A percentile compares a stretch with the other conserved stretches of the same genome.
Evolutionary conservation across 2,113 vertebrate species (phyloP).

Genomic region (Trichomycterus rosablanca): DNA sequence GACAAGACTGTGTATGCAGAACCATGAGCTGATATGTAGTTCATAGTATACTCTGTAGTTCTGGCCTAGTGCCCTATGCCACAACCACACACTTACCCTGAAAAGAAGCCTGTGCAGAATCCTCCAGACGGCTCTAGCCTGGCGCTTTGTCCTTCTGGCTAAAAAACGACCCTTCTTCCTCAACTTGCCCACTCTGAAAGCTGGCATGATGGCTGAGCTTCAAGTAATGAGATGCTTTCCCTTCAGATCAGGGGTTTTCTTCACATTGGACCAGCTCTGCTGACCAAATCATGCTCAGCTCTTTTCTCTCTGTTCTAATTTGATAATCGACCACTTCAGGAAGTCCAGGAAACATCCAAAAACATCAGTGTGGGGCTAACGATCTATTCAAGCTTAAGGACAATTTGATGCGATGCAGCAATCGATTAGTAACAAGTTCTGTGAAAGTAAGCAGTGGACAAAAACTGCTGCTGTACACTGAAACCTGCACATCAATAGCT

Average conservation of each 20-base stretch:
- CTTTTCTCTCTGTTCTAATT: constrained; percentile 12
- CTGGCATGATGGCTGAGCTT: constrained; percentile 55
- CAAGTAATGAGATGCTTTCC: not conserved
- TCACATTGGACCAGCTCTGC: not conserved
- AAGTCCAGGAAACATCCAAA: not conserved
- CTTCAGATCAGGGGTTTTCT: constrained; percentile 3
- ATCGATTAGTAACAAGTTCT: constrained; percentile 51
- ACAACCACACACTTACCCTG: constrained; percentile 62
- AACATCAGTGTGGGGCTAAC: constrained; percentile 20
- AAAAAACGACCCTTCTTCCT: constrained; percentile 67
- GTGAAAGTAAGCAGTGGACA: constrained; percentile 42
- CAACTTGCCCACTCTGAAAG: constrained; percentile 60
- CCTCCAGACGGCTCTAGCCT: constrained; percentile 65
- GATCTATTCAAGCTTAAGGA: no score
- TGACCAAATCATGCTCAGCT: constrained; percentile 16
- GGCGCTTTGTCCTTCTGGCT: constrained; percentile 65
- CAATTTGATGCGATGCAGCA: constrained; percentile 30
- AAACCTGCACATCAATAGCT: constrained; percentile 56
- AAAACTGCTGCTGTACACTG: constrained; percentile 48
- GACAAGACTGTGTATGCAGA: no score
- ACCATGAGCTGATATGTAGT: no score
- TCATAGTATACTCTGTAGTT: no score
- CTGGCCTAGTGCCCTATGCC: no score
- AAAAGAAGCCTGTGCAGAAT: constrained; percentile 70
- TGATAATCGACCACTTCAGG: not conserved